Evolutionary conservation across 2,113 vertebrate genomes (phyloP).

Genomic region (Hippocampus abdominalis): DNA sequence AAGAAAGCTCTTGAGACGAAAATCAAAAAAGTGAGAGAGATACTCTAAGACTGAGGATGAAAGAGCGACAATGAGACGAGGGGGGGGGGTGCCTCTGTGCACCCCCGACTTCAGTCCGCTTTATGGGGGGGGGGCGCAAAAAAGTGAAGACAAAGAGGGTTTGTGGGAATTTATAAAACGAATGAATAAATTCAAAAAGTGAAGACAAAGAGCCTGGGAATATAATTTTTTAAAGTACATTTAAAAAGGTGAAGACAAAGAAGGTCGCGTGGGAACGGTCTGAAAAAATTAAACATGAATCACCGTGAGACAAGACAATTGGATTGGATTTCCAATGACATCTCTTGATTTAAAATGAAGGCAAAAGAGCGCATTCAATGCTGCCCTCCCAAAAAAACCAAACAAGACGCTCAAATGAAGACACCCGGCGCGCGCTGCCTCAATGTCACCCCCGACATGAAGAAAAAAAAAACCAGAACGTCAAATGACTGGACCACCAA

Average conservation of each 20-base stretch:
- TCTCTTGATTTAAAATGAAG: neutral
- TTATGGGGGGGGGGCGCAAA: no score
- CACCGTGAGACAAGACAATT: neutral
- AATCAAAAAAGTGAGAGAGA: no score
- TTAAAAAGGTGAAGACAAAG: neutral
- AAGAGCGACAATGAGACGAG: neutral
- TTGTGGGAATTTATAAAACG: no score
- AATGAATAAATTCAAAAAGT: no score
- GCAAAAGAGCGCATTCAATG: neutral
- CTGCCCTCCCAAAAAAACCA: neutral
- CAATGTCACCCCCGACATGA: neutral
- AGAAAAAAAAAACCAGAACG: neutral
- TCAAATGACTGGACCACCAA: neutral
- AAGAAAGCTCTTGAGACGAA: no score
- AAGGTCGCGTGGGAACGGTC: no score
- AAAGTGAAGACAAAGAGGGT: no score
- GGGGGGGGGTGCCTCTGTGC: no score
- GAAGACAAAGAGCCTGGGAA: no score
- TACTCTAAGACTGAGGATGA: neutral
- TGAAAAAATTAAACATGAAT: neutral
- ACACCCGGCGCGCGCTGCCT: neutral
- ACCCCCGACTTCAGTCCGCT: no score
- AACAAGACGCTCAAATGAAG: neutral
- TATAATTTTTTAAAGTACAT: no score
- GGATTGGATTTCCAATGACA: neutral